phyloP scores from a whole-genome alignment of 2,797 vertebrate genomes.

The Nasua narica region DNA sequence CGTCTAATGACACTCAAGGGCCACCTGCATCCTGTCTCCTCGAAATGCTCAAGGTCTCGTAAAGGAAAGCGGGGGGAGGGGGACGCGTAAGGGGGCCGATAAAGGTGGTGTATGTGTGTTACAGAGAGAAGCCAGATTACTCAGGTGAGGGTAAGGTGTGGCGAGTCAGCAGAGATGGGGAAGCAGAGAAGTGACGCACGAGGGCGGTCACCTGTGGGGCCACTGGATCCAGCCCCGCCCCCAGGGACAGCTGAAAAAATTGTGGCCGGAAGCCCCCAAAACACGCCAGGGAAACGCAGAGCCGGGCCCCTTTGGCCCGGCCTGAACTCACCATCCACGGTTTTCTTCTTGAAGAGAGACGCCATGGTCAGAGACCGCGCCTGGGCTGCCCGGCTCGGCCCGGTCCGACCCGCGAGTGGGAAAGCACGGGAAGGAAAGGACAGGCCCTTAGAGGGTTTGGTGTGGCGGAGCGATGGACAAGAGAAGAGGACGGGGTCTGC shows the following conservation, averaged over 20 bases:
- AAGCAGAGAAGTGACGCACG: background rate
- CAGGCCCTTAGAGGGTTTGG: background rate
- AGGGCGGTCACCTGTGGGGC: constrained; percentile 67
- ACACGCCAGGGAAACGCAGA: background rate
- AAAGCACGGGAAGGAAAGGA: background rate
- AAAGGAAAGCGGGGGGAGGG: accelerated
- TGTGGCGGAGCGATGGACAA: background rate
- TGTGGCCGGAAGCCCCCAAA: background rate
- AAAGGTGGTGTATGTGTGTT: background rate
- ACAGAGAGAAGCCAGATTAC: background rate
- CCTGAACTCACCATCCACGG: constrained; percentile 93
- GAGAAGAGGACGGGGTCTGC: background rate
- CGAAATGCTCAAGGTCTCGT: background rate
- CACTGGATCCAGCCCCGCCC: background rate
- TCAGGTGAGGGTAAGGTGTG: background rate
- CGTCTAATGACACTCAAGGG: background rate
- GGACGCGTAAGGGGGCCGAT: accelerated
- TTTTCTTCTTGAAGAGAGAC: constrained; percentile 97
- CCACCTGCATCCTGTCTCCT: constrained; percentile 43
- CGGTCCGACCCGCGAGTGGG: background rate
- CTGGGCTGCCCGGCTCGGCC: constrained; percentile 38
- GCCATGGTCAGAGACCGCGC: constrained; percentile 85
- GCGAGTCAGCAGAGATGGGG: too few relatives aligned
- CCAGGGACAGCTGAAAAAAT: background rate
- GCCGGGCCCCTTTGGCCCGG: background rate